Base-by-base conservation (phyloP, 2,888 invertebrate genomes). In the Mesoligia furuncula region DNA sequence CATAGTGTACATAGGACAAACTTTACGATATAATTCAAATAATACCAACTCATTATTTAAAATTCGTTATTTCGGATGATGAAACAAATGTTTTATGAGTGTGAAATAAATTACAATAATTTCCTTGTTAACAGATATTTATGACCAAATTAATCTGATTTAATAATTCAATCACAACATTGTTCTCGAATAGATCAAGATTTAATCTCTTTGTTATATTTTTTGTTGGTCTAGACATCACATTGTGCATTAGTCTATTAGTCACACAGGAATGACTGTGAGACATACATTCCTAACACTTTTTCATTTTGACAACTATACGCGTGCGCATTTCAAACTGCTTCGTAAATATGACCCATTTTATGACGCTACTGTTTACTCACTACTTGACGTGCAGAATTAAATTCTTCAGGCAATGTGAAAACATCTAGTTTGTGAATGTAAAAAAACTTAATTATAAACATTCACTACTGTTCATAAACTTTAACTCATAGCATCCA, bases 161-260 rank as follows among this genome's bases (percentile, higher is more conserved):
- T 64, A 66, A 78, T 68, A 72, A 78, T 72, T 65, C 31, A 65
- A 61, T 83, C 51, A 64, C 57, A 64, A 77, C 39, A 69, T 79
- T 57, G 66, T 78, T 83, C 74, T 78, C 20, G 45, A 59, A 67
- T 59, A 62, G 51, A 75, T 72, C 64, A 86, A 78, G 73, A 79
- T 78, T 75, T 85, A 68, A 77, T 77, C 73, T 79, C 71, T 77
- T 77, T 79, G 76, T 75, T 66, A 54, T 84, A 72, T 86, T 85
- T 84, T 86, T 85, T 86, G 76, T 36, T 24, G 66, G 84, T 86
- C 86, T 84, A 86, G 79, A 86, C 84, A 83, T 79, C 72, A 73
- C 68, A 76, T 73, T 75, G 83, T 86, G 73, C 66, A 66, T 62
- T 65, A 51, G 67, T 68, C 57, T 59, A 74, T 86, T 79, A 84